Evolutionary conservation across 2,113 vertebrate species (phyloP).

Genomic region (Rutilus rutilus): DNA sequence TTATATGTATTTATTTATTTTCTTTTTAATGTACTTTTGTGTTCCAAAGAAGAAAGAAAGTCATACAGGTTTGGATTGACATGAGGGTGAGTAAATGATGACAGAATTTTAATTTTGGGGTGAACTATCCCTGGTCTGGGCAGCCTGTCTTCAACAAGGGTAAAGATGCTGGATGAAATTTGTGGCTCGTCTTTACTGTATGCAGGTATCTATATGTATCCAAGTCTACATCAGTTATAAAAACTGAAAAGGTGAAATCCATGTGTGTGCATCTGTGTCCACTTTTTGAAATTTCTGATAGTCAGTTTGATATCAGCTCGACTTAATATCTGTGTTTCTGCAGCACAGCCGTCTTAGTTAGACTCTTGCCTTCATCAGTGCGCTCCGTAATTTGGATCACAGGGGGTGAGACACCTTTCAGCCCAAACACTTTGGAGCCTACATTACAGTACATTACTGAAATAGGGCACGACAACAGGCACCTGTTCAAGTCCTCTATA

Average conservation of each 20-base stretch:
- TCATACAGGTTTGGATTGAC: background rate
- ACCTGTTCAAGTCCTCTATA: slow-evolving; percentile 56
- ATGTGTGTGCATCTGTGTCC: slow-evolving; percentile 32
- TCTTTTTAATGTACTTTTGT: background rate
- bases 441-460: slow-evolving; percentile 54
- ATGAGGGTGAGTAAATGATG: background rate
- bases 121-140: background rate
- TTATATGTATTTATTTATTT: too few species aligned
- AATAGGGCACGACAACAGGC: slow-evolving; percentile 49
- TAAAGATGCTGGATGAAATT: slow-evolving; percentile 28
- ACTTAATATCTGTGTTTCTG: slow-evolving; percentile 37
- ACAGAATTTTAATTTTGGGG: background rate
- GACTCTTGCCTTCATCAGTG: slow-evolving; percentile 45
- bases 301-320: slow-evolving; percentile 28
- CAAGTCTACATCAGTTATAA: background rate
- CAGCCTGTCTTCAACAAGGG: background rate
- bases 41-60: background rate
- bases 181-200: background rate
- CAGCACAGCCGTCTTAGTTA: slow-evolving; percentile 10
- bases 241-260: background rate
- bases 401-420: slow-evolving; percentile 42
- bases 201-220: slow-evolving; percentile 7
- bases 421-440: slow-evolving; percentile 43
- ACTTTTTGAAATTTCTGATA: slow-evolving; percentile 30
- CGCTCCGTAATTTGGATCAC: slow-evolving; percentile 39